Conservation (phyloP, 2,113 vertebrate species). For the Oenanthe oenanthe region DNA sequence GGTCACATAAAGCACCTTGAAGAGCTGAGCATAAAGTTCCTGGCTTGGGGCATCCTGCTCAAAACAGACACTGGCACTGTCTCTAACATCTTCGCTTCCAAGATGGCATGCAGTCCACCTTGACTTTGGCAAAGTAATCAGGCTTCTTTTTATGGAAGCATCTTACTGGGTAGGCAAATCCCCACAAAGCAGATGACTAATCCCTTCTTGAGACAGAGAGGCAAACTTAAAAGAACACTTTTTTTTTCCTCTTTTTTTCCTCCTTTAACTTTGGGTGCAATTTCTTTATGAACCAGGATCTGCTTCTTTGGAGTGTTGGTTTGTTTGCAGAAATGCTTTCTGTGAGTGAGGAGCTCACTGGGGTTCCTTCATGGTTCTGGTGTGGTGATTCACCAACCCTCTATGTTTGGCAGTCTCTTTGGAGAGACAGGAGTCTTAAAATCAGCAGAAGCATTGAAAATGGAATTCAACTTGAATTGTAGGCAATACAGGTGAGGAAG, state of each 20-base stretch:
- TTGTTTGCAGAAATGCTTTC: neutral
- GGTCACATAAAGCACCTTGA: neutral
- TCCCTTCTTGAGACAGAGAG: neutral
- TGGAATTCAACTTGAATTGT: neutral
- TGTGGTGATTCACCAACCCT: neutral
- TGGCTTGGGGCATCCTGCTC: neutral
- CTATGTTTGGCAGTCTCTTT: neutral
- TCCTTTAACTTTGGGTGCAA: neutral
- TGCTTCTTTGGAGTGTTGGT: neutral
- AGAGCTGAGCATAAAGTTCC: neutral
- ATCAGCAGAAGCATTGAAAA: neutral
- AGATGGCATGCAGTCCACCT: neutral
- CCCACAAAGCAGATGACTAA: slow-evolving; percentile 10
- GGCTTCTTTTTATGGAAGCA: neutral
- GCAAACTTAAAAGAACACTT: neutral
- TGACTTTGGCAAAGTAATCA: neutral
- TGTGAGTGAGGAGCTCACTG: neutral
- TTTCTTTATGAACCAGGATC: neutral
- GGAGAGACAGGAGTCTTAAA: neutral
- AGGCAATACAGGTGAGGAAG: neutral
- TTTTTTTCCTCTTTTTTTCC: neutral
- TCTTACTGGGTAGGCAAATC: neutral
- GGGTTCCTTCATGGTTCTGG: neutral
- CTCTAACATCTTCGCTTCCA: neutral
- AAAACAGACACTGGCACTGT: neutral